Evolutionary conservation across 2,888 invertebrate genomes (phyloP), one percentile per base, ranked within the genome.

Genomic region (Lycophotia porphyrea): DNA sequence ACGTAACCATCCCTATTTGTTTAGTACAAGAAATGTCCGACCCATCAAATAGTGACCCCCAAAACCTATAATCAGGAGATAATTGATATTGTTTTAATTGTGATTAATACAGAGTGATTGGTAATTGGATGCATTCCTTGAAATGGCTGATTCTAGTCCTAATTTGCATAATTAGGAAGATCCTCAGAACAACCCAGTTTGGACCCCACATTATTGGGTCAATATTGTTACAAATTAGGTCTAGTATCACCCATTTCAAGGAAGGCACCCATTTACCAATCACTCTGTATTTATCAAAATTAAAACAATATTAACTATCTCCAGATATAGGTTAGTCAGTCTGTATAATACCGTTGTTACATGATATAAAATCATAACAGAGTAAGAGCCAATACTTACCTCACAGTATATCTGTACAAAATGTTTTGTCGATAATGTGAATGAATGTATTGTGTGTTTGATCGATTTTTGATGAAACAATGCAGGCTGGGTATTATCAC

Each of bases 381-480:
- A 27, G 21, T 5, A 79, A 24, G 15, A 58, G 9, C 34, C 34
- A 42, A 78, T 76, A 21, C 7, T 15, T 15, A n/a, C 15, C 63
- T 21, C 21, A 36, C 36, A 58, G 24, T 24, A 61, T 36, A 79
- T n/a, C 13, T 42, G 9, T 21, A 66, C 39, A 66, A 67, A 67
- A 55, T 55, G 27, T 66, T 60, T 65, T 39, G 34, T 82, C 27
- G 31, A 42, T 55, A 27, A 11, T n/a, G n/a, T n/a, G n/a, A n/a
- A n/a, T n/a, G n/a, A 58, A 65, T 82, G 31, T 60, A 66, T 82
- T 65, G 64, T 72, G 1, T 52, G 31, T 69, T 31, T 31, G 52
- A 73, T 79, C 49, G 70, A 81, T 84, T 84, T 79, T 64, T 64
- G 44, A 66, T 74, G 34, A 21, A 79, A 84, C 84, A 84, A 81